Evolutionary conservation across 2,113 vertebrate genomes (phyloP).

Genomic region (Alosa alosa): DNA sequence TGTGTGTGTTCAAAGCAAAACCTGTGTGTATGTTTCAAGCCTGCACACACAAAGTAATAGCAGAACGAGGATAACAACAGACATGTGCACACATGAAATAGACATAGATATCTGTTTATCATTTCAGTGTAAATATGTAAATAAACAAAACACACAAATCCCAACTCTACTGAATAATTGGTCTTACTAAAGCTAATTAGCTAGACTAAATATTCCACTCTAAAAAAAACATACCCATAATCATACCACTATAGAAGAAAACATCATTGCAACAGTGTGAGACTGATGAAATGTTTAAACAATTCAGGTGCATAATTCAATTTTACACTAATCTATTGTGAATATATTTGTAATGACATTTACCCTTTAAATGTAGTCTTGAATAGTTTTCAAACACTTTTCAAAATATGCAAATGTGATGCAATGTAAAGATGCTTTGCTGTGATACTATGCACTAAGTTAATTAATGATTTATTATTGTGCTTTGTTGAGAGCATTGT

Average conservation of each 20-base stretch:
- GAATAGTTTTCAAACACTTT: not conserved
- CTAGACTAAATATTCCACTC: not conserved
- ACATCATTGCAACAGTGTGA: not conserved
- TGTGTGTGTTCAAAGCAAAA: conserved; percentile 14
- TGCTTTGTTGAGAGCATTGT: not conserved
- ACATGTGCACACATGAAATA: not conserved
- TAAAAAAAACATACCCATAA: not conserved
- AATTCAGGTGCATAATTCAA: not conserved
- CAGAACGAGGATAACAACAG: not conserved
- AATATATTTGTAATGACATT: not conserved
- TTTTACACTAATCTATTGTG: not conserved
- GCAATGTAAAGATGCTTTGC: not conserved
- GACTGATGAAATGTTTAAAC: not conserved
- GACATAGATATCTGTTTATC: not conserved
- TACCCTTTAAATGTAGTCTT: not conserved
- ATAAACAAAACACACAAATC: not conserved
- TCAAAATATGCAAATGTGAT: not conserved
- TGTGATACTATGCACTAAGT: not conserved
- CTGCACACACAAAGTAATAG: not conserved
- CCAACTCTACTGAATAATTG: not conserved
- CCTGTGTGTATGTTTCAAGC: not conserved
- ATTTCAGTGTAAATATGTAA: not conserved
- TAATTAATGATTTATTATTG: not conserved
- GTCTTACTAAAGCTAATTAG: not conserved
- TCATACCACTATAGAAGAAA: not conserved